Base-by-base conservation (phyloP, 1,140 invertebrate species). In the Hestina assimilis region DNA sequence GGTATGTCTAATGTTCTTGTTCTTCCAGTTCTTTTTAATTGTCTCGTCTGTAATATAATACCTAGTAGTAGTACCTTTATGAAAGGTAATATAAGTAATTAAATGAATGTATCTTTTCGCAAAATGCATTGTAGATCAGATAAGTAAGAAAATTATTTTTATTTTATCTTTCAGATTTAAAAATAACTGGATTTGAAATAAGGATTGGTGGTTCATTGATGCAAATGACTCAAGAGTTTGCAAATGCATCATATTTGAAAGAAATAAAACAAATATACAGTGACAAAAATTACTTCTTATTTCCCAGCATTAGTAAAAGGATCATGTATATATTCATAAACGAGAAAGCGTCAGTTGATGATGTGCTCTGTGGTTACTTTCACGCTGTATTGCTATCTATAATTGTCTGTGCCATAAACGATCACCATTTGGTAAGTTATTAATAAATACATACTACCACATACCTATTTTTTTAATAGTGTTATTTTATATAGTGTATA, bases 351-450 rank as follows among this genome's bases (percentile, higher is more conserved):
- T 61, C 43, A 2, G 60, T 86, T 1, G 63, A 72, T 19, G 89
- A 91, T 51, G 67, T 91, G n/a, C 56, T 93, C 1, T 86, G 90
- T 66, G 89, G 89, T n/a, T 93, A 92, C 69, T 91, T 91, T 45
- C 87, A 92, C 59, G 90, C 89, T 19, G 76, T 89, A 2, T 48
- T 92, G 38, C 73, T 87, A 24, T 87, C 85, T 0, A 77, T 89
- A 9, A 52, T 77, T 8, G 71, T 57, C 1, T 75, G 70, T 24
- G 66, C 72, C 15, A 72, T 75, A 23, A 79, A 81, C 11, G 65
- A 77, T 20, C 42, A 52, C 20, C 12, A 63, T 3, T 58, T 79
- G 68, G 77, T 84, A 61, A 60, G 77, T 33, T 15, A 7, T n/a
- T 17, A 11, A 3, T 17, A 5, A 38, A 1, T 38, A 2, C 7